These are phyloP conservation scores for Mesochorus sp. DNA, from an alignment of 2,888 invertebrate genomes.

Conservation along the genomic window DNA sequence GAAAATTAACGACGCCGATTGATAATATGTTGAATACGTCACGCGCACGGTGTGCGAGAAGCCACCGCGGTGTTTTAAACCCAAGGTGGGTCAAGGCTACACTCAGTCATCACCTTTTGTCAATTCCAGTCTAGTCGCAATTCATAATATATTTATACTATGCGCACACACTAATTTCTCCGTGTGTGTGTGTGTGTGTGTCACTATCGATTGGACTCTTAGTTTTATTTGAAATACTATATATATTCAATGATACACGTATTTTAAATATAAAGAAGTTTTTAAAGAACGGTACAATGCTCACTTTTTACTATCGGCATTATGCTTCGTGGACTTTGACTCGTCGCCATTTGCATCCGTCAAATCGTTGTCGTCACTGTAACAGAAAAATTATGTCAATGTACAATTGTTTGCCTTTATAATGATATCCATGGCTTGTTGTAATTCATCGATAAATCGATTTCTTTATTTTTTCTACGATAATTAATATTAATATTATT, in stretches of 20 bases:
- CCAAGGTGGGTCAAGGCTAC: constrained; percentile 77
- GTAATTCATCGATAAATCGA: not conserved
- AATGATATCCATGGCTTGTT: too few relatives aligned
- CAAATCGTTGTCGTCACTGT: constrained; percentile 84
- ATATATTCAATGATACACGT: not conserved
- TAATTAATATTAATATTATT: too few relatives aligned
- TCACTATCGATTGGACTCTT: constrained; percentile 9
- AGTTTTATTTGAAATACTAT: constrained; percentile 3
- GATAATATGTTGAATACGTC: constrained; percentile 54
- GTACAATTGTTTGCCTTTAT: not conserved
- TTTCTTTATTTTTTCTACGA: too few relatives aligned
- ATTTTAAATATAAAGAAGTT: too few relatives aligned
- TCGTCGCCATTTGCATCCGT: constrained; percentile 89
- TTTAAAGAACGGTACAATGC: constrained; percentile 70
- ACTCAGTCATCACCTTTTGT: constrained; percentile 45
- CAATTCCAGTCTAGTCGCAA: not conserved
- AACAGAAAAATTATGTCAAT: not conserved
- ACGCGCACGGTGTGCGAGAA: constrained; percentile 64
- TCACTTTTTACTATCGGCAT: constrained; percentile 88
- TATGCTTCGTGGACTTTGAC: constrained; percentile 86
- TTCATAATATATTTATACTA: not conserved
- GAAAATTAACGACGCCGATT: too few relatives aligned
- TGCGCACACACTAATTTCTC: not conserved
- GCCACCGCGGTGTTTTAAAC: constrained; percentile 56
- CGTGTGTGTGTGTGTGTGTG: too few relatives aligned